Evolutionary conservation across 2,888 invertebrate species (phyloP).

Genomic region (Anodontia alba): DNA sequence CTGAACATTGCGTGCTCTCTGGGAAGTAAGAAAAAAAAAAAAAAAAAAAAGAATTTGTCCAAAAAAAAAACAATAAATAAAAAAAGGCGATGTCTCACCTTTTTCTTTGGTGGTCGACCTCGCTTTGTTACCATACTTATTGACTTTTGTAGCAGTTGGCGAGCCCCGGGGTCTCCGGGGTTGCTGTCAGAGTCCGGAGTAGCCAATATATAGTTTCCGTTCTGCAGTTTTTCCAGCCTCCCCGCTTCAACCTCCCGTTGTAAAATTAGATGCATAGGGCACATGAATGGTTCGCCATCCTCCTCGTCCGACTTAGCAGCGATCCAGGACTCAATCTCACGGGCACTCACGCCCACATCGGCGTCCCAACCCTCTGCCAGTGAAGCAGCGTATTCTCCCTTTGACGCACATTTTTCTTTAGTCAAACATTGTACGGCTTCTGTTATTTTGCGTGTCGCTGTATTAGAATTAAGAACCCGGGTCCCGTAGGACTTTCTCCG

Average conservation of each 20-base stretch:
- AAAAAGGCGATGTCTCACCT: conserved; percentile 29
- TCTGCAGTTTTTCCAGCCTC: conserved; percentile 87
- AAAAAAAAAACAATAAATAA: too few species aligned
- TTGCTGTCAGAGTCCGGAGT: neutral
- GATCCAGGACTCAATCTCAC: conserved; percentile 79
- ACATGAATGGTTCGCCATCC: conserved; percentile 67
- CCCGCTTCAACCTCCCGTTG: conserved; percentile 90
- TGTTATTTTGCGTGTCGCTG: conserved; percentile 67
- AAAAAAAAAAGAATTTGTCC: too few species aligned
- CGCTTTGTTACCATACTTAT: conserved; percentile 47
- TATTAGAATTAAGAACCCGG: conserved; percentile 74
- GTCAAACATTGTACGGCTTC: conserved; percentile 62
- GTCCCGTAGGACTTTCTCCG: conserved; percentile 87
- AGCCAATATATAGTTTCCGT: conserved; percentile 83
- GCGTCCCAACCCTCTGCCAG: neutral
- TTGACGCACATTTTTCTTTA: conserved; percentile 6
- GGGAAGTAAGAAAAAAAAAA: too few species aligned
- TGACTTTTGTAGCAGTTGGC: conserved; percentile 32
- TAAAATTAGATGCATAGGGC: conserved; percentile 88
- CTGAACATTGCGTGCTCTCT: too few species aligned
- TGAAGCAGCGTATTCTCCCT: neutral
- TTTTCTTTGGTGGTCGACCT: conserved; percentile 66
- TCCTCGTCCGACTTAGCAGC: conserved; percentile 57
- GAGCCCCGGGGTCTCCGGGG: conserved; percentile 9
- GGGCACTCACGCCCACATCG: conserved; percentile 68